phyloP scores from a whole-genome alignment of 2,113 vertebrate species.

The Apodemus sylvaticus region DNA sequence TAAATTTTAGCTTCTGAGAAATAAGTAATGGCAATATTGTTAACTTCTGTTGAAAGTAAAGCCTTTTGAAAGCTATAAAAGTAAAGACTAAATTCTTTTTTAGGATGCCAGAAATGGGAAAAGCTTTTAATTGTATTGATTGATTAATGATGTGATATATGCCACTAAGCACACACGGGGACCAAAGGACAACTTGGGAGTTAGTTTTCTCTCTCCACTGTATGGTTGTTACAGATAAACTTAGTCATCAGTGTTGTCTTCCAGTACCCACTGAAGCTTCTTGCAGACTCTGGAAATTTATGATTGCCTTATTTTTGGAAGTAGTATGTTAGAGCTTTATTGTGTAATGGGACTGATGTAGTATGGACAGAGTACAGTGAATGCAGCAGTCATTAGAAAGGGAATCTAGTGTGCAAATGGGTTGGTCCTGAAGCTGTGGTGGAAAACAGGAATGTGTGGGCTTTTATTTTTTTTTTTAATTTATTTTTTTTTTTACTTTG shows the following conservation, averaged over 20 bases:
- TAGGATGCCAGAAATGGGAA: constrained; percentile 33
- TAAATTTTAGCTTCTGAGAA: constrained; percentile 50
- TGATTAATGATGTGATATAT: neutral
- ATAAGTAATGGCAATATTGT: neutral
- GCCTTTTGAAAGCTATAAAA: constrained; percentile 12
- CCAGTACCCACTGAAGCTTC: neutral
- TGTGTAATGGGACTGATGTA: constrained; percentile 14
- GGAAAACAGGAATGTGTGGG: neutral
- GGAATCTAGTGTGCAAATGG: neutral
- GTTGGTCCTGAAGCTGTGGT: neutral
- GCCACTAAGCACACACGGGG: neutral
- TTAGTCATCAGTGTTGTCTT: neutral
- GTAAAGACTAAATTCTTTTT: constrained; percentile 64
- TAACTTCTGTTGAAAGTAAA: constrained; percentile 35
- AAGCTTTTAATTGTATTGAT: neutral
- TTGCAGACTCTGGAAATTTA: neutral
- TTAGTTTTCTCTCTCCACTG: neutral
- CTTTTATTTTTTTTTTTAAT: neutral
- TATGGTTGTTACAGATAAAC: neutral
- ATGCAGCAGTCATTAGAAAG: neutral
- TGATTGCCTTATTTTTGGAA: constrained; percentile 39
- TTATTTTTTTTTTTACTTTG: constrained; percentile 43
- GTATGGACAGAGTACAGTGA: neutral
- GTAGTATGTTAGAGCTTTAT: constrained; percentile 31
- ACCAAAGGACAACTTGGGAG: neutral